phyloP scores from a whole-genome alignment of 2,113 vertebrate genomes.

The Dipodomys ordii region DNA sequence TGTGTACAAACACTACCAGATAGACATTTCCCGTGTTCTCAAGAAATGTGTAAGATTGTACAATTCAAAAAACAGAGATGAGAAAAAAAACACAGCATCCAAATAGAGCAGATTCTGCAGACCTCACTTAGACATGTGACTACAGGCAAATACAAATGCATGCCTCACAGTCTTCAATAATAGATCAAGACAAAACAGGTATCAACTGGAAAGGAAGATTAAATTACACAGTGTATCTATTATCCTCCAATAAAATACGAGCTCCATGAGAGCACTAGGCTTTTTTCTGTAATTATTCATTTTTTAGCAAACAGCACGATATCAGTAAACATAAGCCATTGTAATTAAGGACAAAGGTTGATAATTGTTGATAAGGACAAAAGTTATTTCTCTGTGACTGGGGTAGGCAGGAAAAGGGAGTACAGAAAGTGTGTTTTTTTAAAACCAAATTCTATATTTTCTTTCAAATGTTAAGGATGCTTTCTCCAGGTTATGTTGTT shows the following conservation, averaged over 20 bases:
- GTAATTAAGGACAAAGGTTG: not conserved
- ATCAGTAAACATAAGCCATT: constrained; percentile 5
- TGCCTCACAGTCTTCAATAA: not conserved
- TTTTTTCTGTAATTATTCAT: not conserved
- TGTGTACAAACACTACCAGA: not conserved
- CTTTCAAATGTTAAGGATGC: not conserved
- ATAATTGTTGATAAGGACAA: not conserved
- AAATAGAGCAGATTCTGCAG: not conserved
- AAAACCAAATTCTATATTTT: constrained; percentile 31
- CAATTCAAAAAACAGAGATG: not conserved
- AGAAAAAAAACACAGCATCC: not conserved
- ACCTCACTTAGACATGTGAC: not conserved
- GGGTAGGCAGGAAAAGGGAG: not conserved
- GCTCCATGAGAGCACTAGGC: not conserved
- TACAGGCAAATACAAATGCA: not conserved
- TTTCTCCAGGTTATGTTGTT: not conserved
- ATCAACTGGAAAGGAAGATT: not conserved
- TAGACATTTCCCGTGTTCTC: not conserved
- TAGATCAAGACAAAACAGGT: not conserved
- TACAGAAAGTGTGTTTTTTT: not conserved
- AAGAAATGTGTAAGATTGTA: not conserved
- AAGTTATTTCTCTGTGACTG: not conserved
- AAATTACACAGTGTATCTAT: not conserved
- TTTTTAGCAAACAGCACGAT: not conserved
- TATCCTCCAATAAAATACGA: not conserved